These are phyloP conservation scores for Molothrus ater DNA, from an alignment of 2,797 vertebrate genomes.

Conservation along the genomic window DNA sequence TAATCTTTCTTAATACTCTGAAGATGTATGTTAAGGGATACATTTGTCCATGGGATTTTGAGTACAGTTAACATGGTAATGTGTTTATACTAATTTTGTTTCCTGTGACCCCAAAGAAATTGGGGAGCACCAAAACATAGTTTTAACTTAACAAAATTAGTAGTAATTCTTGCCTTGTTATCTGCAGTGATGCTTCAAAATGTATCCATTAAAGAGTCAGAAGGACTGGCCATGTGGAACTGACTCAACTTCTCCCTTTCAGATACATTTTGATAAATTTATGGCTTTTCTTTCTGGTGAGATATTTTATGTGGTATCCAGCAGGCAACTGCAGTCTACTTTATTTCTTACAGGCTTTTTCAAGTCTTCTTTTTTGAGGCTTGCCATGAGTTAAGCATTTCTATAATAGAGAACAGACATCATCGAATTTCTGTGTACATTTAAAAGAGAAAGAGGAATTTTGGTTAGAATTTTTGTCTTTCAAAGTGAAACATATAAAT, in stretches of 20 bases:
- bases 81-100: constrained; percentile 90
- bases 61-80: constrained; percentile 84
- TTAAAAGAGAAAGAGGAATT: constrained; percentile 50
- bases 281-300: constrained; percentile 75
- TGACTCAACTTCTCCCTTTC: constrained; percentile 76
- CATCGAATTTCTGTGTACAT: constrained; percentile 98
- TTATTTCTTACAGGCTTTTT: constrained; percentile 71
- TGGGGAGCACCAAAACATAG: constrained; percentile 57
- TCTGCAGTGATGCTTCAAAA: constrained; percentile 94
- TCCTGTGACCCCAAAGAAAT: constrained; percentile 81
- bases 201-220: constrained; percentile 83
- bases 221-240: constrained; percentile 71
- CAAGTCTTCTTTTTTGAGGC: constrained; percentile 81
- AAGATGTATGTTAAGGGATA: constrained; percentile 64
- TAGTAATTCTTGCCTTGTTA: constrained; percentile 86
- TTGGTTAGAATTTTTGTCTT: constrained; percentile 55
- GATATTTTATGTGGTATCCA: constrained; percentile 83
- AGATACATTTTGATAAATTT: constrained; percentile 95
- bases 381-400: constrained; percentile 92
- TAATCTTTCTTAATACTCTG: constrained; percentile 43
- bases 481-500: constrained; percentile 50
- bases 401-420: constrained; percentile 91
- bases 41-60: constrained; percentile 87
- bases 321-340: constrained; percentile 81
- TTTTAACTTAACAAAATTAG: constrained; percentile 86